A percentile compares a stretch with the other conserved stretches of the same genome.
Conservation (phyloP, 2,797 vertebrate species). For the Gallinago stenura region DNA sequence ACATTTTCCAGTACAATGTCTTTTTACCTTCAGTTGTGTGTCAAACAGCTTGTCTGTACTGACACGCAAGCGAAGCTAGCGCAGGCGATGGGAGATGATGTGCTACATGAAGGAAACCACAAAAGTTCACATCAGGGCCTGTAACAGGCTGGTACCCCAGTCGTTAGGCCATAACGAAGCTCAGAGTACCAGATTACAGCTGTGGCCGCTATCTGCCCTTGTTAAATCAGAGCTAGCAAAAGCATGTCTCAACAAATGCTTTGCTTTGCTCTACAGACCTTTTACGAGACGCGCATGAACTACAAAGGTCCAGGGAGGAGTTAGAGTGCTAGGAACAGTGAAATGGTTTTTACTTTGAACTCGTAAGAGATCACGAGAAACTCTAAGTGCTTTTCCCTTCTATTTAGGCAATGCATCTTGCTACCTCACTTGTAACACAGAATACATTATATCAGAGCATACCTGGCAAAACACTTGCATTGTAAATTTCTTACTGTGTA, state of each 20-base stretch:
- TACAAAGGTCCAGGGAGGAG: neutral
- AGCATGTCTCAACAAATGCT: neutral
- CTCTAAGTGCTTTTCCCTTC: neutral
- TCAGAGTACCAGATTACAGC: neutral
- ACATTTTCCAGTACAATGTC: neutral
- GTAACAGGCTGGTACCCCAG: neutral
- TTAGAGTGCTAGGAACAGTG: neutral
- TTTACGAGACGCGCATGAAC: rapidly evolving
- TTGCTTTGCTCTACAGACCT: neutral
- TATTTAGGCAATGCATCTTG: neutral
- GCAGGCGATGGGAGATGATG: neutral
- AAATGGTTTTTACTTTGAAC: neutral
- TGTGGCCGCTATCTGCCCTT: neutral
- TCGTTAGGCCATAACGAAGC: neutral
- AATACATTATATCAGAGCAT: neutral
- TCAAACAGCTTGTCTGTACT: conserved; percentile 8
- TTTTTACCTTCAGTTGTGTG: neutral
- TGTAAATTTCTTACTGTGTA: neutral
- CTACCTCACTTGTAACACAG: neutral
- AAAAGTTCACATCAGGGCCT: neutral
- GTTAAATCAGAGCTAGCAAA: conserved; percentile 4
- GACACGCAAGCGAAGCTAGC: neutral
- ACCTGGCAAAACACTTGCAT: neutral
- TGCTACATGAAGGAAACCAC: neutral
- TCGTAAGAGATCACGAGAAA: neutral